Conservation (phyloP, 2,888 invertebrate species). For the Phania funesta region DNA sequence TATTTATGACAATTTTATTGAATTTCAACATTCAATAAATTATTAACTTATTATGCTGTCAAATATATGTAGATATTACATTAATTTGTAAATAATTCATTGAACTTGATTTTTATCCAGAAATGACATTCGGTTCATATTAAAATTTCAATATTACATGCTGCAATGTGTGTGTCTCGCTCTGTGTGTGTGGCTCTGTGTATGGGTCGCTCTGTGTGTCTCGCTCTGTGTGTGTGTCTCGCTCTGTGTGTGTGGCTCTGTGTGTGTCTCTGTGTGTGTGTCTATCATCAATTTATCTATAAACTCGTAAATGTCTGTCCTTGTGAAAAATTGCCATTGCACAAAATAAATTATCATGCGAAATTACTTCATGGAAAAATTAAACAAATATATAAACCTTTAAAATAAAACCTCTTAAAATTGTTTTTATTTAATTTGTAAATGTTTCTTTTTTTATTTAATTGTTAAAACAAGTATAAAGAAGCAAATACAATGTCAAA, state of each 20-base stretch:
- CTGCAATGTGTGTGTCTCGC: background rate
- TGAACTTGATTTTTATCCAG: slow-evolving; percentile 45
- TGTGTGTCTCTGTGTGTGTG: background rate
- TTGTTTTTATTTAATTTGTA: background rate
- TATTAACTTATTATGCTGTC: too few species aligned
- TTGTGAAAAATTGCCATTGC: slow-evolving; percentile 41
- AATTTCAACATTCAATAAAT: too few species aligned
- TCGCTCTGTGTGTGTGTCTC: background rate
- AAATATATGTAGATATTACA: too few species aligned
- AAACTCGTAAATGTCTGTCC: slow-evolving; percentile 28
- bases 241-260: background rate
- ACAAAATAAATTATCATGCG: slow-evolving; percentile 33
- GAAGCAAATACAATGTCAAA: slow-evolving; percentile 50
- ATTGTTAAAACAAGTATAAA: slow-evolving; percentile 43
- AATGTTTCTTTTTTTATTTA: slow-evolving; percentile 25
- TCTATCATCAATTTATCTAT: background rate
- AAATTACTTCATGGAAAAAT: slow-evolving; percentile 50
- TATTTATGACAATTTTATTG: too few species aligned
- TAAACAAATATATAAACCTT: slow-evolving; percentile 9
- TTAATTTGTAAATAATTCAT: slow-evolving; percentile 43
- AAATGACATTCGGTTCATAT: slow-evolving; percentile 39
- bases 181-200: background rate
- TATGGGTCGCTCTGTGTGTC: too few species aligned
- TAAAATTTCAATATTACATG: slow-evolving; percentile 16
- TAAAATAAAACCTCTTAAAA: slow-evolving; percentile 9